phyloP scores from a whole-genome alignment of 1,140 invertebrate genomes.

The Temnothorax nylanderi region DNA sequence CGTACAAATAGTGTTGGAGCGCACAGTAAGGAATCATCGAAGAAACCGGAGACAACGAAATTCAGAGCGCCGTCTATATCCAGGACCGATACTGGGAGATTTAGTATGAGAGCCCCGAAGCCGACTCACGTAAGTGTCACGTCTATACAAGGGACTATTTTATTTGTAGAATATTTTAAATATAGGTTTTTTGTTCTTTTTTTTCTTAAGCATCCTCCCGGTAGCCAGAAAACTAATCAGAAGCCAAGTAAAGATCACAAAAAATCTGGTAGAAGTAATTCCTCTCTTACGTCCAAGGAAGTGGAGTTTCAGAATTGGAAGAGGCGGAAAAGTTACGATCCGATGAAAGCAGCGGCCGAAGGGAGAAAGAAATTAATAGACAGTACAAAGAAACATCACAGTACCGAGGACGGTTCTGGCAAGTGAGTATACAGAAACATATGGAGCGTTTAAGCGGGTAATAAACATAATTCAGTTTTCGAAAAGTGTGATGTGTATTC shows the following conservation, averaged over 20 bases:
- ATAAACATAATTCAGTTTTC: background rate
- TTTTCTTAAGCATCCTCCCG: slow-evolving; percentile 57
- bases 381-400: slow-evolving; percentile 81
- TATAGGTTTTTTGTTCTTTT: background rate
- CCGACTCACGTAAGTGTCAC: slow-evolving; percentile 70
- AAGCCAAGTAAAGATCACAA: slow-evolving; percentile 76
- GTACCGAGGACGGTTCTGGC: slow-evolving; percentile 71
- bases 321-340: slow-evolving; percentile 95
- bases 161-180: slow-evolving; percentile 8
- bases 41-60: slow-evolving; percentile 76
- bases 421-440: slow-evolving; percentile 60
- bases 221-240: slow-evolving; percentile 63
- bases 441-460: background rate
- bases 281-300: slow-evolving; percentile 89
- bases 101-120: slow-evolving; percentile 87
- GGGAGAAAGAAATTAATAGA: slow-evolving; percentile 88
- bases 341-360: slow-evolving; percentile 94
- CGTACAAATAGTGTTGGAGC: slow-evolving; percentile 68
- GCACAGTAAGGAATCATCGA: slow-evolving; percentile 71
- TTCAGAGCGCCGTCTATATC: slow-evolving; percentile 83
- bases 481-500: slow-evolving; percentile 41
- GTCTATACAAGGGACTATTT: background rate
- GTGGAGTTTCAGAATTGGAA: slow-evolving; percentile 97
- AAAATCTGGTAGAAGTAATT: slow-evolving; percentile 86
- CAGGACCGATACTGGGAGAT: slow-evolving; percentile 88